Conservation (phyloP, 2,113 vertebrate genomes). For the Menidia beryllina region DNA sequence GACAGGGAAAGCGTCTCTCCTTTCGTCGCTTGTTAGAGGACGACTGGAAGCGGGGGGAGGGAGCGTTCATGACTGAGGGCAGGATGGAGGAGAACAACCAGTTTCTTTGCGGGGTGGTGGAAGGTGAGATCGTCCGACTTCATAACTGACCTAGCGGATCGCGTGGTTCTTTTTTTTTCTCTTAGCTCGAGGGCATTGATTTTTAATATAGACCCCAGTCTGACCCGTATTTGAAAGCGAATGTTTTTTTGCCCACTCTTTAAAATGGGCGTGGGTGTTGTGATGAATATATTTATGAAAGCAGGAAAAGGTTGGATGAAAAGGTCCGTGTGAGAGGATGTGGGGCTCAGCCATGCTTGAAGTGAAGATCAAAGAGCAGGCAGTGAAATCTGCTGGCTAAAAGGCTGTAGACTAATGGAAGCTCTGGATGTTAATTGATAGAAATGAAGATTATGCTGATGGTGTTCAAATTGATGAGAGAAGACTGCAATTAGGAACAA, state of each 20-base stretch:
- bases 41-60: constrained; percentile 40
- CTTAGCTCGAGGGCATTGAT: not conserved
- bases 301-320: not conserved
- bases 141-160: constrained; percentile 42
- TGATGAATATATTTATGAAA: constrained; percentile 1
- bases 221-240: constrained; percentile 55
- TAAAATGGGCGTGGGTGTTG: not conserved
- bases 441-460: not conserved
- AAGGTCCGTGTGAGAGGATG: constrained; percentile 26
- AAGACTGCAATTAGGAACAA: not conserved
- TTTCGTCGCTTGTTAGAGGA: constrained; percentile 31
- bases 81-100: constrained; percentile 80
- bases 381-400: constrained; percentile 30
- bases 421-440: not conserved
- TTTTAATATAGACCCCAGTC: constrained; percentile 25
- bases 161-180: constrained; percentile 41
- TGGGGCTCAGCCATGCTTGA: constrained; percentile 45
- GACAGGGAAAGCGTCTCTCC: constrained; percentile 47
- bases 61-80: constrained; percentile 14
- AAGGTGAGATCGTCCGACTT: constrained; percentile 79
- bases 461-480: not conserved
- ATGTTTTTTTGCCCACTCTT: not conserved
- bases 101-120: constrained; percentile 88
- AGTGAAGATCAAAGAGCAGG: constrained; percentile 46
- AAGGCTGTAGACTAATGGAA: constrained; percentile 14